Conservation (phyloP, 2,113 vertebrate genomes). For the Bubalus kerabau region DNA sequence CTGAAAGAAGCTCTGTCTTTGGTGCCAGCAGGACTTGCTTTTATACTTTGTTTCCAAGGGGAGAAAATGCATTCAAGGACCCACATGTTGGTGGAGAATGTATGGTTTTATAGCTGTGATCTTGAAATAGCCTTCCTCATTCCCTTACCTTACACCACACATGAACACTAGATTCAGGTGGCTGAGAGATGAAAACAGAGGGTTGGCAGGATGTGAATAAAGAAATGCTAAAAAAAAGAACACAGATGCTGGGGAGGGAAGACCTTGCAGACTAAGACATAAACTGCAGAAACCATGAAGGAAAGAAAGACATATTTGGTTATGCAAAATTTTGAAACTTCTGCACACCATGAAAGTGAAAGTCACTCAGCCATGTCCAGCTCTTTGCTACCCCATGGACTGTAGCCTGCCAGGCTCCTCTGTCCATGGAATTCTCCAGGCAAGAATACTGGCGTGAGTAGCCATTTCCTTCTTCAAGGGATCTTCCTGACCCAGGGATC, state of each 20-base stretch:
- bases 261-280: background rate
- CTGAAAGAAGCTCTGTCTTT: background rate
- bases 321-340: background rate
- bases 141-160: background rate
- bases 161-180: no score
- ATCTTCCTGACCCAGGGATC: rapidly evolving
- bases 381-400: background rate
- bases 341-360: background rate
- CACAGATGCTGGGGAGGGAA: background rate
- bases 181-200: no score
- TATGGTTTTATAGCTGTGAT: rapidly evolving
- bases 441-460: background rate
- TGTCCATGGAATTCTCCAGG: background rate
- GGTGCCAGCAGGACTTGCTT: background rate
- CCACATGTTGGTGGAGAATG: background rate
- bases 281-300: background rate
- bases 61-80: background rate
- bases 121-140: background rate
- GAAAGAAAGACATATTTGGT: background rate
- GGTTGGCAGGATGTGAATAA: rapidly evolving
- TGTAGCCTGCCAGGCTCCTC: background rate
- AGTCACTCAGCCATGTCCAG: background rate
- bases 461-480: background rate
- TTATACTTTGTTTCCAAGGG: background rate
- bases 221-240: background rate